Conservation (phyloP, 2,797 vertebrate species). For the Limosa lapponica region DNA sequence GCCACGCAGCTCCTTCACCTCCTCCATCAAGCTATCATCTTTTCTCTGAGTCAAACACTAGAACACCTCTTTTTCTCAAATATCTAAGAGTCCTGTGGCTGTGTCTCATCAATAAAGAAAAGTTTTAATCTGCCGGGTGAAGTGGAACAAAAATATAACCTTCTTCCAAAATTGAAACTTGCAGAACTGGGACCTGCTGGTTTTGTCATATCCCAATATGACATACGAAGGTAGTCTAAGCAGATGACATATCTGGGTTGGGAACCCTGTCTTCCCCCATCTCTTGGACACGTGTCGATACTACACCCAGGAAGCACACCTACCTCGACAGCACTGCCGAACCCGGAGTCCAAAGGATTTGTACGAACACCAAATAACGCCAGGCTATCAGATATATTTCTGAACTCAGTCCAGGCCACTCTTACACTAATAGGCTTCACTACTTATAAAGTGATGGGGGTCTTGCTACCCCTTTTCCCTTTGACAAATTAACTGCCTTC, state of each 20-base stretch:
- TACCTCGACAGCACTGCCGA: background rate
- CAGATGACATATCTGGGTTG: background rate
- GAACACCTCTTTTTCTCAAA: background rate
- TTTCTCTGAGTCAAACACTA: background rate
- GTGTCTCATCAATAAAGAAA: background rate
- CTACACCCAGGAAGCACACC: background rate
- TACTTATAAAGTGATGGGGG: fast-evolving
- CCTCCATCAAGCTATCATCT: background rate
- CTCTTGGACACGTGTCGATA: background rate
- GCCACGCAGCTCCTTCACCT: background rate
- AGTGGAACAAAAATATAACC: background rate
- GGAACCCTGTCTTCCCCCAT: background rate
- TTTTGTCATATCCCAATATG: background rate
- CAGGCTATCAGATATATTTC: background rate
- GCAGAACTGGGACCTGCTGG: background rate
- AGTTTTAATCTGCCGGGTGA: background rate
- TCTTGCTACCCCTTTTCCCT: background rate
- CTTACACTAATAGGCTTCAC: fast-evolving
- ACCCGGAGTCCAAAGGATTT: background rate
- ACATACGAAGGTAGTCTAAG: fast-evolving
- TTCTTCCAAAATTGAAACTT: background rate
- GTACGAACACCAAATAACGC: background rate
- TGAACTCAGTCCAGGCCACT: background rate
- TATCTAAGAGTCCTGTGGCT: fast-evolving
- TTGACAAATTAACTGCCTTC: background rate